Conservation (phyloP, 2,888 invertebrate species). For the Bellardia bayeri region DNA sequence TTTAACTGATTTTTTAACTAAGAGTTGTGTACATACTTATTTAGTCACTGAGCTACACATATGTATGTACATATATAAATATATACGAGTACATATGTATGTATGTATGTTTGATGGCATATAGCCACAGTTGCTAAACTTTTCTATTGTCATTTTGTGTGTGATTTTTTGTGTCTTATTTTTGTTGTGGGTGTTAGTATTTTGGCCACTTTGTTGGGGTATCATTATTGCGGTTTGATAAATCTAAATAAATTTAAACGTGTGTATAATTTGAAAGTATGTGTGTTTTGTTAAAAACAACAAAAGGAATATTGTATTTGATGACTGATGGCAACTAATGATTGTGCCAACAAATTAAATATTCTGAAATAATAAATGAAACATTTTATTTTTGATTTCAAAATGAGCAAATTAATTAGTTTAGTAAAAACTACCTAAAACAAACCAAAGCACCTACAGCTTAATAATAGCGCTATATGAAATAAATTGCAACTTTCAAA, state of each 20-base stretch:
- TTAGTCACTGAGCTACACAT: slow-evolving; percentile 25
- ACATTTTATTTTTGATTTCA: too few species aligned
- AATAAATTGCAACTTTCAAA: too few species aligned
- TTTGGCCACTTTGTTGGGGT: slow-evolving; percentile 66
- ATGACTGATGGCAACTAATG: background rate
- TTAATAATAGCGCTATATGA: too few species aligned
- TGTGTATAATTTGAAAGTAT: background rate
- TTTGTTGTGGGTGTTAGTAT: slow-evolving; percentile 57
- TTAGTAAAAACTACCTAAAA: too few species aligned
- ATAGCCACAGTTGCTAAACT: slow-evolving; percentile 50
- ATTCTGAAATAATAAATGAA: too few species aligned
- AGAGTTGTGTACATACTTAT: slow-evolving; percentile 21
- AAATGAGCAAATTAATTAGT: too few species aligned
- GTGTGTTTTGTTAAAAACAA: background rate
- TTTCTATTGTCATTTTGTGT: slow-evolving; percentile 63
- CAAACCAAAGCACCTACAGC: too few species aligned
- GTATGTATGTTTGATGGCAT: slow-evolving; percentile 14
- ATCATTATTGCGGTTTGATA: slow-evolving; percentile 66
- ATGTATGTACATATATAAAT: too few species aligned
- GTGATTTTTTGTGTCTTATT: slow-evolving; percentile 4
- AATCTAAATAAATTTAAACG: background rate
- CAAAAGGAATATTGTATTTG: background rate
- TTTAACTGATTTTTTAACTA: background rate
- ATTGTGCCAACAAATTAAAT: background rate
- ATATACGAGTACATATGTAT: too few species aligned